Conservation (phyloP, 1,140 invertebrate genomes). For the Paramacrobiotus metropolitanus region DNA sequence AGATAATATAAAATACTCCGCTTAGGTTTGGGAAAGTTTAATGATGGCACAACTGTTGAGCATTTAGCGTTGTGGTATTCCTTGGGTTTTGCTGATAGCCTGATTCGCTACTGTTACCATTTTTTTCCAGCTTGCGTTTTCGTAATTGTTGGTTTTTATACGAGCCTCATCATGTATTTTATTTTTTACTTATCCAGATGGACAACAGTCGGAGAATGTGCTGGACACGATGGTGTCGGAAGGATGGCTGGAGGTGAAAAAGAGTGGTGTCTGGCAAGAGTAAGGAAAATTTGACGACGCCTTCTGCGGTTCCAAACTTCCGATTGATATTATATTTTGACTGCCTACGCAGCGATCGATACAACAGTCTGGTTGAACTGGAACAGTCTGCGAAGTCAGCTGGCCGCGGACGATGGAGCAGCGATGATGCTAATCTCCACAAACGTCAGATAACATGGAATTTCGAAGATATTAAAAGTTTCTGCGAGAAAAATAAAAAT, state of each 20-base stretch:
- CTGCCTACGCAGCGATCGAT: too few relatives aligned
- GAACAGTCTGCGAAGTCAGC: conserved; percentile 68
- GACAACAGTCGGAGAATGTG: conserved; percentile 54
- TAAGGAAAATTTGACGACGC: too few relatives aligned
- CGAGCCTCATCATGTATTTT: neutral
- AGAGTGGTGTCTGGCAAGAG: conserved; percentile 38
- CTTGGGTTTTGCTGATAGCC: too few relatives aligned
- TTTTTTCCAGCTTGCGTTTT: too few relatives aligned
- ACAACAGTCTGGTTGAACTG: conserved; percentile 42
- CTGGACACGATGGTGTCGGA: conserved; percentile 61
- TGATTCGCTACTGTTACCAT: too few relatives aligned
- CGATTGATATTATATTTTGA: too few relatives aligned
- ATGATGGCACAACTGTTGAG: too few relatives aligned
- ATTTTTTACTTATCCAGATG: conserved; percentile 12
- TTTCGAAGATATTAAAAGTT: conserved; percentile 50
- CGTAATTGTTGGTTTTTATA: too few relatives aligned
- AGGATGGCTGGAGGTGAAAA: conserved; percentile 59
- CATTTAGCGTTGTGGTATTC: too few relatives aligned
- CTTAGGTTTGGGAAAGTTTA: too few relatives aligned
- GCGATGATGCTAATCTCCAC: conserved; percentile 31
- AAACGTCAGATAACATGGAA: conserved; percentile 64
- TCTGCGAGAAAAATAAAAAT: conserved; percentile 51
- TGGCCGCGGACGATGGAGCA: conserved; percentile 57
- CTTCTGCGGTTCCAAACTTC: too few relatives aligned
- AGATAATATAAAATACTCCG: too few relatives aligned